phyloP scores from a whole-genome alignment of 2,888 invertebrate genomes.

The Maniola hyperantus region DNA sequence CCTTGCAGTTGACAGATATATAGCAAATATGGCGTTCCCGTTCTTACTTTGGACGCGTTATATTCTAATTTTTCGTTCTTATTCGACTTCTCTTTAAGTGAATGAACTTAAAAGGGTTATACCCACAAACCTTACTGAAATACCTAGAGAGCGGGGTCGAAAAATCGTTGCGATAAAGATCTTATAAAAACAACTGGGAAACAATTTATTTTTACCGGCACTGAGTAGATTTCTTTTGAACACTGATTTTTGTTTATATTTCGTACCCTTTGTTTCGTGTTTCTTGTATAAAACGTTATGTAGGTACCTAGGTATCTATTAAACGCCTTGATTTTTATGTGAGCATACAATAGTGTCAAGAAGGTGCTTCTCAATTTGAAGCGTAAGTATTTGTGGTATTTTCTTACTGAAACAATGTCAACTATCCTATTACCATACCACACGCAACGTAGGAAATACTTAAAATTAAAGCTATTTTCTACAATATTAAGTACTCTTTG shows the following conservation, averaged over 20 bases:
- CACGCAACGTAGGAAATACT: too few relatives aligned
- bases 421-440: too few relatives aligned
- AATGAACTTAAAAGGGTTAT: constrained; percentile 74
- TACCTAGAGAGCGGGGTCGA: constrained; percentile 49
- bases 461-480: background rate
- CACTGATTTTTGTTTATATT: background rate
- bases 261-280: background rate
- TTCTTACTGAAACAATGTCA: too few relatives aligned
- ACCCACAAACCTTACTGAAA: constrained; percentile 66
- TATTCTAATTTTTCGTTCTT: constrained; percentile 72
- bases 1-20: too few relatives aligned
- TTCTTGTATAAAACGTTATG: background rate
- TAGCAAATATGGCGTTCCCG: too few relatives aligned
- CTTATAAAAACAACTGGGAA: constrained; percentile 34
- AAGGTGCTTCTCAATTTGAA: too few relatives aligned
- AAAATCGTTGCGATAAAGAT: constrained; percentile 40
- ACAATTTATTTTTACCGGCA: constrained; percentile 31
- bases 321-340: too few relatives aligned
- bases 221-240: constrained; percentile 26
- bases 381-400: too few relatives aligned
- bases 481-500: constrained; percentile 3
- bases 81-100: constrained; percentile 64
- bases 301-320: background rate
- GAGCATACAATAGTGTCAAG: too few relatives aligned
- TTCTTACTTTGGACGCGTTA: constrained; percentile 27